Percentiles rank a stretch among this genome's conserved stretches.
These are phyloP conservation scores for Drosophila cardini DNA, from an alignment of 1,140 invertebrate species.

Conservation along the genomic window DNA sequence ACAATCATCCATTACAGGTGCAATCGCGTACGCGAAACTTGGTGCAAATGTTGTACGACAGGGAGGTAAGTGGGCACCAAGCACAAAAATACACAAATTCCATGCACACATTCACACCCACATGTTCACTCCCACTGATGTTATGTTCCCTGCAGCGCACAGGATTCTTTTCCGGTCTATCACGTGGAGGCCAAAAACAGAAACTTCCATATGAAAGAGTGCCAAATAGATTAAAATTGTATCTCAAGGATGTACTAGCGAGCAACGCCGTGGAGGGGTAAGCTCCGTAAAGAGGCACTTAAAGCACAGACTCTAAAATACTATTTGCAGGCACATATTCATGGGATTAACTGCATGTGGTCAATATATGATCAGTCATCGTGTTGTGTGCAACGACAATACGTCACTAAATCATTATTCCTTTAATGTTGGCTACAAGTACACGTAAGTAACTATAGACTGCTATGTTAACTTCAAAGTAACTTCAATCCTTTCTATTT, in stretches of 20 bases:
- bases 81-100: not conserved
- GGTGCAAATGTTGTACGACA: conserved; percentile 70
- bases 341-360: conserved; percentile 97
- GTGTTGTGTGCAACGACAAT: conserved; percentile 87
- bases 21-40: conserved; percentile 62
- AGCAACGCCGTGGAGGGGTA: conserved; percentile 83
- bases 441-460: conserved; percentile 66
- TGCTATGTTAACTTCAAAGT: not conserved
- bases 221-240: conserved; percentile 87
- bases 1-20: conserved; percentile 19
- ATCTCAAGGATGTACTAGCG: conserved; percentile 87
- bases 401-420: conserved; percentile 73
- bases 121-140: not conserved
- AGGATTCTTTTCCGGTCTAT: conserved; percentile 64
- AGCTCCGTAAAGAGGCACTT: not conserved
- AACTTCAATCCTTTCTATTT: too few relatives aligned
- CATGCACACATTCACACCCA: not conserved
- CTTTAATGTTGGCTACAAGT: conserved; percentile 82
- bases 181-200: conserved; percentile 53
- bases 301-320: conserved; percentile 47
- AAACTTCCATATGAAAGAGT: conserved; percentile 86
- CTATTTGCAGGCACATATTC: conserved; percentile 89
- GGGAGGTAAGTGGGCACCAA: conserved; percentile 67
- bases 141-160: conserved; percentile 47
- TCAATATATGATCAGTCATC: conserved; percentile 95